A percentile compares a stretch with the other conserved stretches of the same genome.
Conservation (phyloP, 2,888 invertebrate genomes). For the Drosophila borborema region DNA sequence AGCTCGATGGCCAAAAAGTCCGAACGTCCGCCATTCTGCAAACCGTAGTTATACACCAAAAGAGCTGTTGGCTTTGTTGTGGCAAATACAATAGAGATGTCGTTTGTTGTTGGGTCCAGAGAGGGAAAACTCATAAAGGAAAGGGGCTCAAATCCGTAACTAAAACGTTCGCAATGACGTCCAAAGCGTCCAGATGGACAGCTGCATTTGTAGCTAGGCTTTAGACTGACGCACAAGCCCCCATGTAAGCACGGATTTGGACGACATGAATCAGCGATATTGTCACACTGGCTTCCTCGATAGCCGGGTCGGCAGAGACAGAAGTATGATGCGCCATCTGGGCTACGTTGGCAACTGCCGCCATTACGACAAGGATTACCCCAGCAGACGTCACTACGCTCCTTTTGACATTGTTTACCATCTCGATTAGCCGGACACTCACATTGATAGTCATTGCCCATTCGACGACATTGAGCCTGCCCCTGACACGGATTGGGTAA, state of each 20-base stretch:
- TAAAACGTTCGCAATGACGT: constrained; percentile 95
- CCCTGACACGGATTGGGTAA: constrained; percentile 94
- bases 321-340: constrained; percentile 94
- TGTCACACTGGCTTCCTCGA: constrained; percentile 95
- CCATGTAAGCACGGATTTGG: constrained; percentile 97
- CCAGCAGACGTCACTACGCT: constrained; percentile 93
- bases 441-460: constrained; percentile 94
- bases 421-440: constrained; percentile 91
- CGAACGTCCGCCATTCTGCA: constrained; percentile 94
- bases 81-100: constrained; percentile 95
- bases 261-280: constrained; percentile 94
- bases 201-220: constrained; percentile 93
- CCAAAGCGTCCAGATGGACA: constrained; percentile 96
- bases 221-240: constrained; percentile 94
- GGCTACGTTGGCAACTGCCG: constrained; percentile 95
- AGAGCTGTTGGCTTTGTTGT: constrained; percentile 94
- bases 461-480: constrained; percentile 93
- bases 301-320: constrained; percentile 96
- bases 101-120: constrained; percentile 94
- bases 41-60: constrained; percentile 95
- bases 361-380: constrained; percentile 95
- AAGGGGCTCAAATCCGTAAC: constrained; percentile 94
- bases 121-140: constrained; percentile 96
- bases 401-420: constrained; percentile 93
- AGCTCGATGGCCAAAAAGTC: constrained; percentile 97